Evolutionary conservation across 2,797 vertebrate species (phyloP), one percentile per base, ranked within the genome.

Genomic region (Pseudopleuronectes americanus): DNA sequence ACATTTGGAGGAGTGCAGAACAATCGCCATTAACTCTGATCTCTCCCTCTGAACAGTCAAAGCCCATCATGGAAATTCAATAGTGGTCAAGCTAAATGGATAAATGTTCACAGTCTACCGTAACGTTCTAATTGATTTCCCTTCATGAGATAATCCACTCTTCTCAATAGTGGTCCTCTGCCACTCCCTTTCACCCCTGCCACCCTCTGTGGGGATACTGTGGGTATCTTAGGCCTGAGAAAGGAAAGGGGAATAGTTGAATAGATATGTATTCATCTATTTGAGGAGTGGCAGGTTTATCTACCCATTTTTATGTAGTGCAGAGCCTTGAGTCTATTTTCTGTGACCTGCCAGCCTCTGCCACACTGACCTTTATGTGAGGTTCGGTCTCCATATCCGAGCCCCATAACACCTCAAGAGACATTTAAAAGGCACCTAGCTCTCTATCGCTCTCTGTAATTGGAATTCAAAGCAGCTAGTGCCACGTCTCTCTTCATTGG

Each of bases 61-160:
- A 98, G 96, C 96, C 95, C 96, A 96, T 98, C 97, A 97, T 96
- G 96, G 96, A 96, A 98, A 98, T 96, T 97, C 97, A 98, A 98
- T 98, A 97, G 96, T 92, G 93, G 96, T 96, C 95, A 95, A 97
- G 95, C 96, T 96, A 97, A 98, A 97, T 96, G 96, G 96, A 96
- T 96, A 96, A 97, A 97, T 97, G 96, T 96, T 96, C 96, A 95
- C 95, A 96, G 96, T 96, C 94, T 96, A 96, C 95, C 95, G 95
- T 95, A 96, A 96, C 96, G 92, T 95, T 96, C 96, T 97, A 98
- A 98, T 97, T 98, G 96, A 99, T 99, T 98, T 98, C 96, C 96
- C 95, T 96, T 97, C 96, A 95, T 95, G 95, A 95, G 96, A 97
- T 97, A 96, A 97, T 96, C 95, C 95, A 96, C 95, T 96, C 95